These are phyloP conservation scores for Hemibagrus wyckioides DNA, from an alignment of 2,113 vertebrate species.

Conservation along the genomic window DNA sequence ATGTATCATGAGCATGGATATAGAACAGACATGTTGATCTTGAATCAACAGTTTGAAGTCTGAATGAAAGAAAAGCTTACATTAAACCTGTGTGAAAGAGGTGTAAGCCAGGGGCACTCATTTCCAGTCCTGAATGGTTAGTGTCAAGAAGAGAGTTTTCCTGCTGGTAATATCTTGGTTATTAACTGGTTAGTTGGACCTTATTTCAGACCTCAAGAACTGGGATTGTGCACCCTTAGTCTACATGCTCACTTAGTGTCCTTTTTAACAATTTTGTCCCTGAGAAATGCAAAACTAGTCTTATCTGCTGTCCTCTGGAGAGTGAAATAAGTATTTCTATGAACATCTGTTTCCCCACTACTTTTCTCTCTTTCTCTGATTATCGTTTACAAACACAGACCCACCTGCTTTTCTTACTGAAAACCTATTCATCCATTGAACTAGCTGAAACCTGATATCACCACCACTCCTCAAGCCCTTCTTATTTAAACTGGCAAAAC, in stretches of 20 bases:
- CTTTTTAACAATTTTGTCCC: neutral
- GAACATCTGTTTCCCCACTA: neutral
- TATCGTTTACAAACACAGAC: conserved; percentile 5
- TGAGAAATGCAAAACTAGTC: neutral
- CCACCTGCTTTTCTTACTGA: neutral
- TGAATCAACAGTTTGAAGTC: neutral
- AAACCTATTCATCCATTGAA: conserved; percentile 7
- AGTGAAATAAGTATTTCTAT: neutral
- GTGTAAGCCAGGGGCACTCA: neutral
- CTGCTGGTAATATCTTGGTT: neutral
- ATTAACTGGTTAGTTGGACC: neutral
- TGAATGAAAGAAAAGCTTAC: too few species aligned
- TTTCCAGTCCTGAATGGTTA: neutral
- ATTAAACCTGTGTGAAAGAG: neutral
- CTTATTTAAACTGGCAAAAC: conserved; percentile 35
- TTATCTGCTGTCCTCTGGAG: conserved; percentile 21
- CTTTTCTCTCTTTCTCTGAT: neutral
- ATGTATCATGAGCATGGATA: neutral
- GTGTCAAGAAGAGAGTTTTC: neutral
- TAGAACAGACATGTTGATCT: neutral
- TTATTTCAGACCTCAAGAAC: neutral
- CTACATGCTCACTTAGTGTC: neutral
- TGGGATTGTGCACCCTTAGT: neutral
- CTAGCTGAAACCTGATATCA: conserved; percentile 20
- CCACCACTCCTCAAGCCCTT: neutral